Conservation (phyloP, 2,888 invertebrate species). For the Drosophila flavopinicola region DNA sequence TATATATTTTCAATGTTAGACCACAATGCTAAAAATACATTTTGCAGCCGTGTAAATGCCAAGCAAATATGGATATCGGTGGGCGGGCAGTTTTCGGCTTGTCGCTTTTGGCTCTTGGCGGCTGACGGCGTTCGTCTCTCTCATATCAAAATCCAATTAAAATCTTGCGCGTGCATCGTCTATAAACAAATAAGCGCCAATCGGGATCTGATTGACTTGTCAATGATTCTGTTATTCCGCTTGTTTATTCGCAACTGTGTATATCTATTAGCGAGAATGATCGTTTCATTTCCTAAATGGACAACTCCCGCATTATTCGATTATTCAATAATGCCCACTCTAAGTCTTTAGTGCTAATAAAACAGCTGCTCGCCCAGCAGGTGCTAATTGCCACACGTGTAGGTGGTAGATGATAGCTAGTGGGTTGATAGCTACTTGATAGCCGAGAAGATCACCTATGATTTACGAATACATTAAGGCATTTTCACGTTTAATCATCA, state of each 20-base stretch:
- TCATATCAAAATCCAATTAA: constrained; percentile 77
- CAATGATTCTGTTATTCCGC: constrained; percentile 6
- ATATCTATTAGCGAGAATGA: not conserved
- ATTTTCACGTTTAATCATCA: constrained; percentile 38
- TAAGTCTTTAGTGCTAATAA: constrained; percentile 42
- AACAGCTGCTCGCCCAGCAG: constrained; percentile 46
- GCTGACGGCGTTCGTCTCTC: constrained; percentile 24
- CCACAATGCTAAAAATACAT: constrained; percentile 63
- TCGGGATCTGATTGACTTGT: constrained; percentile 37
- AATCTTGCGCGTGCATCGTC: constrained; percentile 59
- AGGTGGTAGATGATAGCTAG: not conserved
- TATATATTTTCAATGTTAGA: constrained; percentile 68
- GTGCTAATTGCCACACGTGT: constrained; percentile 58
- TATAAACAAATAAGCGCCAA: constrained; percentile 59
- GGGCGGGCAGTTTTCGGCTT: constrained; percentile 18
- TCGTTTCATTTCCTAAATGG: constrained; percentile 14
- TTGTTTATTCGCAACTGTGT: not conserved
- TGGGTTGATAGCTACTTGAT: no score
- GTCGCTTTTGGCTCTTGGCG: no score
- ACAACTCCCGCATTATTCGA: constrained; percentile 3
- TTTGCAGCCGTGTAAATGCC: constrained; percentile 57
- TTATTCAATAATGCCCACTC: constrained; percentile 12
- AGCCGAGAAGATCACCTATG: constrained; percentile 16
- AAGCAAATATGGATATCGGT: constrained; percentile 46
- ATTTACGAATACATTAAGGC: constrained; percentile 38